Conservation (phyloP, 2,797 vertebrate species). For the Microchirus variegatus region DNA sequence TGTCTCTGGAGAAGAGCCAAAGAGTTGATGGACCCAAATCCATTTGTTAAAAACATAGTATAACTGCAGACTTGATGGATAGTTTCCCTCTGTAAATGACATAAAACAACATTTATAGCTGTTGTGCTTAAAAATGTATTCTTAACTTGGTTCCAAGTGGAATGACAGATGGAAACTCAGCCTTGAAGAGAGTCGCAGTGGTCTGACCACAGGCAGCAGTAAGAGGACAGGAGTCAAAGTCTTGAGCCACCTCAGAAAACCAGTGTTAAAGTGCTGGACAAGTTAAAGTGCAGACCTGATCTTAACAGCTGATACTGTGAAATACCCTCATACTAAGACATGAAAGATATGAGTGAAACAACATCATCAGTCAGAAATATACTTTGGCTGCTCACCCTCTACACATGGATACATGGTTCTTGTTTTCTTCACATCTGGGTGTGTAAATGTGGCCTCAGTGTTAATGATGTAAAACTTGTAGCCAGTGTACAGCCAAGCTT, state of each 20-base stretch:
- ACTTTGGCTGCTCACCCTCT: too few relatives aligned
- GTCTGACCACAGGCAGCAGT: background rate
- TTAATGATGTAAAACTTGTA: too few relatives aligned
- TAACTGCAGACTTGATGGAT: constrained; percentile 2
- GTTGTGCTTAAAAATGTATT: background rate
- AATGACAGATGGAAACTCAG: background rate
- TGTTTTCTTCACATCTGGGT: too few relatives aligned
- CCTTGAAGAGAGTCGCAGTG: background rate
- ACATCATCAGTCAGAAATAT: too few relatives aligned
- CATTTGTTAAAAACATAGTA: background rate
- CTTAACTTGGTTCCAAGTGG: background rate
- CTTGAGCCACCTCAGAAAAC: background rate
- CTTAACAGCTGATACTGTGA: too few relatives aligned
- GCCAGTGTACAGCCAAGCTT: too few relatives aligned
- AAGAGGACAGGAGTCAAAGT: background rate
- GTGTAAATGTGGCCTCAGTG: too few relatives aligned
- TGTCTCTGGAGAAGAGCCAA: background rate
- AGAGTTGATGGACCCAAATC: background rate
- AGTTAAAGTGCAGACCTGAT: too few relatives aligned
- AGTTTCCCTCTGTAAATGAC: background rate
- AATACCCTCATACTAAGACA: too few relatives aligned
- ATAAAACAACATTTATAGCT: background rate
- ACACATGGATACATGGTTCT: too few relatives aligned
- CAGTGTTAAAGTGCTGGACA: too few relatives aligned
- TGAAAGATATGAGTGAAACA: too few relatives aligned